phyloP scores from a whole-genome alignment of 2,888 invertebrate genomes.

The Mycalesis mineus region DNA sequence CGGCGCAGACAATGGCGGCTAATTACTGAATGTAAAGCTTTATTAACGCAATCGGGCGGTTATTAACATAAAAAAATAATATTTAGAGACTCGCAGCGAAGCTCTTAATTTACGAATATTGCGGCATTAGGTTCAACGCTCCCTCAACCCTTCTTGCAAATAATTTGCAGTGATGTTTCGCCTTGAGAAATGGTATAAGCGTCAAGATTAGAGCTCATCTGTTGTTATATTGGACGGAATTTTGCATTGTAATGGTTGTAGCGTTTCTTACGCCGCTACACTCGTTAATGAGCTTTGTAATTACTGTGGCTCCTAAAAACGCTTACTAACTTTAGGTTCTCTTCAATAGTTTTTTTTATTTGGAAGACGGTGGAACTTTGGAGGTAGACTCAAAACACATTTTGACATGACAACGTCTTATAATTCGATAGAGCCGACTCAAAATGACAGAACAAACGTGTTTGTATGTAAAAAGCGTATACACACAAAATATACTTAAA shows the following conservation, averaged over 20 bases:
- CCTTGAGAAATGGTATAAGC: slow-evolving; percentile 66
- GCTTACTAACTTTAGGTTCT: neutral
- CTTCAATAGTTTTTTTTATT: too few species aligned
- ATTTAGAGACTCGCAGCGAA: slow-evolving; percentile 61
- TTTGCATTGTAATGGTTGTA: slow-evolving; percentile 58
- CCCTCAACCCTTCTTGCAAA: slow-evolving; percentile 72
- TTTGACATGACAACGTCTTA: too few species aligned
- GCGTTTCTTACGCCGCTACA: slow-evolving; percentile 37
- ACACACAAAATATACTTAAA: too few species aligned
- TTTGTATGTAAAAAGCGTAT: too few species aligned
- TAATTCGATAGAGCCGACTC: too few species aligned
- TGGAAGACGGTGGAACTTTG: too few species aligned
- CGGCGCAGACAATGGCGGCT: slow-evolving; percentile 45
- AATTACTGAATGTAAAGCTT: slow-evolving; percentile 76
- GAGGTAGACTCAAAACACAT: too few species aligned
- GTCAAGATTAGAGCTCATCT: slow-evolving; percentile 70
- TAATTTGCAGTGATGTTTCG: slow-evolving; percentile 69
- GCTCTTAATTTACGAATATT: slow-evolving; percentile 76
- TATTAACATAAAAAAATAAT: slow-evolving; percentile 79
- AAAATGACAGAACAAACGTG: too few species aligned
- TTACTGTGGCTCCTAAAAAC: neutral
- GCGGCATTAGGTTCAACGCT: slow-evolving; percentile 66
- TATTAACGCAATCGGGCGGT: slow-evolving; percentile 75
- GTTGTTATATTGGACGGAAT: slow-evolving; percentile 58
- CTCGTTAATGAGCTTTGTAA: neutral